Evolutionary conservation across 1,140 invertebrate species (phyloP), one percentile per base, ranked within the genome.

Genomic region (Diorhabda carinulata): DNA sequence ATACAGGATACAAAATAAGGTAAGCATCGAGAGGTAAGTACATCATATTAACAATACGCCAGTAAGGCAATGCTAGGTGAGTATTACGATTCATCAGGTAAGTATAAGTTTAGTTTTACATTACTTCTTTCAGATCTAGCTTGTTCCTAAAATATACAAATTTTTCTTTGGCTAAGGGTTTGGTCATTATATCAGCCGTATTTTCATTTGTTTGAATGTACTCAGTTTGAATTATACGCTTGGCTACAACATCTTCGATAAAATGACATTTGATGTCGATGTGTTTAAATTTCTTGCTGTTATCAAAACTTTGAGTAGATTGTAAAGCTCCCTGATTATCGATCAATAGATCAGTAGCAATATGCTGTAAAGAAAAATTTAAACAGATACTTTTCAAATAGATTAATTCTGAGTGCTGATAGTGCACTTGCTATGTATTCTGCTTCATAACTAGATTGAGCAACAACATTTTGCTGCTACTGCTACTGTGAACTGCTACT

Each of bases 371-470:
- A 5, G 9, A 9, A n/a, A 58, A 58, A n/a, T 58, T 2, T 3
- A 25, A 9, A 58, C 57, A 58, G 40, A 58, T 58, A 58, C 57
- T 25, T 58, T 58, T 9, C 57, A 58, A 58, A 58, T 58, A 58
- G 9, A 58, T 5, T 7, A 58, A 4, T n/a, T 58, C 57, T 5
- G 57, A 58, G 40, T 5, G n/a, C 4, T 56, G 9, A 7, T 3
- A n/a, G 9, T 7, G 57, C 57, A 58, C 60, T 42, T 5, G 41
- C 60, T 5, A 61, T 42, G 5, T 61, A 43, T 61, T 61, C 5
- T 5, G 60, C 3, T n/a, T 61, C 60, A 42, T 25, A 25, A n/a
- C n/a, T n/a, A n/a, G n/a, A n/a, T n/a, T n/a, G n/a, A n/a, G n/a
- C n/a, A n/a, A n/a, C n/a, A n/a, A n/a, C n/a, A n/a, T n/a, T n/a